Conservation (phyloP, 2,113 vertebrate species). For the Hippocampus zosterae region DNA sequence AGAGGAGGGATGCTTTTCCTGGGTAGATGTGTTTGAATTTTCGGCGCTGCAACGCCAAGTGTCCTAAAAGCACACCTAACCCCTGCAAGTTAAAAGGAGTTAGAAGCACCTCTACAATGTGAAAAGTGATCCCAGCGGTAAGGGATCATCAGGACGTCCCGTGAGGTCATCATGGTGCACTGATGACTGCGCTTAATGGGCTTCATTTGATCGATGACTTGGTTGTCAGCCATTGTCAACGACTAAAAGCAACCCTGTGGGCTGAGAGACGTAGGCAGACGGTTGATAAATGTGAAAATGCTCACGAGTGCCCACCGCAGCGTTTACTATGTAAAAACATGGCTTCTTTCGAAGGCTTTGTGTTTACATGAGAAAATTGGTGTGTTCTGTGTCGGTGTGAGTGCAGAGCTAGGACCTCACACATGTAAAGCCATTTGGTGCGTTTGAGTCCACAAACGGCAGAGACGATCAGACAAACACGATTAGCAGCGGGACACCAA, state of each 20-base stretch:
- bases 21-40: slow-evolving; percentile 14
- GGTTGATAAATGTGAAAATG: not conserved
- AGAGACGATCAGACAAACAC: slow-evolving; percentile 49
- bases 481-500: slow-evolving; percentile 37
- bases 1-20: not conserved
- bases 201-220: slow-evolving; percentile 17
- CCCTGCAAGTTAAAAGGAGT: not conserved
- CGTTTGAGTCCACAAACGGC: slow-evolving; percentile 44
- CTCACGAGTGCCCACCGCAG: slow-evolving; percentile 23
- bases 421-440: slow-evolving; percentile 26
- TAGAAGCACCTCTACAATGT: not conserved
- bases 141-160: slow-evolving; percentile 27
- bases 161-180: slow-evolving; percentile 14
- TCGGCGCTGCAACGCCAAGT: not conserved
- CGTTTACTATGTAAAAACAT: slow-evolving; percentile 26
- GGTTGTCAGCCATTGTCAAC: slow-evolving; percentile 13
- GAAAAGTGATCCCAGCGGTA: slow-evolving; percentile 27
- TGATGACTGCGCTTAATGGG: slow-evolving; percentile 15
- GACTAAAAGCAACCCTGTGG: slow-evolving; percentile 9
- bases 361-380: slow-evolving; percentile 32
- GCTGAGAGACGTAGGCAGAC: not conserved
- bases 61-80: not conserved
- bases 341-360: slow-evolving; percentile 31
- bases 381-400: slow-evolving; percentile 6
- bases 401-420: slow-evolving; percentile 44